Conservation (phyloP, 1,140 invertebrate genomes). For the Teleopsis dalmanni region DNA sequence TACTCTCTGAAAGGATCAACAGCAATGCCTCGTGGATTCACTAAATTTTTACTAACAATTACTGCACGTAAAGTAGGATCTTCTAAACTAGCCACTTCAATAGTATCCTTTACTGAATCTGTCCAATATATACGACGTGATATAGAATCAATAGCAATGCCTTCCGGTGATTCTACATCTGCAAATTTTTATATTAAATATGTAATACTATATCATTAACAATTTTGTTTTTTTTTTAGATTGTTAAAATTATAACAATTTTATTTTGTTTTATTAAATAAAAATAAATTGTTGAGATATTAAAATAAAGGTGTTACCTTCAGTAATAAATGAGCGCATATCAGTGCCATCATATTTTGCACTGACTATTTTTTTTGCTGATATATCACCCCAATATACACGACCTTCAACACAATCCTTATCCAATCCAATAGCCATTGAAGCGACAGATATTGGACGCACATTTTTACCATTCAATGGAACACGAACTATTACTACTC, state of each 20-base stretch:
- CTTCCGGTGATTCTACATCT: slow-evolving; percentile 84
- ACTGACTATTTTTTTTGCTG: slow-evolving; percentile 62
- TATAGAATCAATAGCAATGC: slow-evolving; percentile 87
- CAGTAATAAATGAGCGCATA: slow-evolving; percentile 53
- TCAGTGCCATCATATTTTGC: slow-evolving; percentile 67
- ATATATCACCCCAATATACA: slow-evolving; percentile 88
- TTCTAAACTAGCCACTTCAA: slow-evolving; percentile 85
- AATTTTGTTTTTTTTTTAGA: not conserved
- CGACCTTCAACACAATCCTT: slow-evolving; percentile 77
- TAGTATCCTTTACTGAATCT: slow-evolving; percentile 80
- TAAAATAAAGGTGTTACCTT: no score
- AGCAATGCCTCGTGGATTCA: slow-evolving; percentile 91
- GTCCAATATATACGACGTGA: slow-evolving; percentile 93
- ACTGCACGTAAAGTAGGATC: slow-evolving; percentile 65
- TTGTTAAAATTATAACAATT: no score
- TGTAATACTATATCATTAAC: not conserved
- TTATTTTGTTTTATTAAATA: no score
- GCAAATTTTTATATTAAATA: not conserved
- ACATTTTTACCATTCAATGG: slow-evolving; percentile 55
- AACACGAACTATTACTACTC: slow-evolving; percentile 74
- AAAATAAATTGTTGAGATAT: no score
- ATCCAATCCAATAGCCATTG: slow-evolving; percentile 71
- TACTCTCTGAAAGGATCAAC: slow-evolving; percentile 84
- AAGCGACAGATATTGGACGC: slow-evolving; percentile 42
- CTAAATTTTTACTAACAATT: slow-evolving; percentile 67